Base-by-base conservation (phyloP, 2,888 invertebrate species). In the Drosophila longiperda region DNA sequence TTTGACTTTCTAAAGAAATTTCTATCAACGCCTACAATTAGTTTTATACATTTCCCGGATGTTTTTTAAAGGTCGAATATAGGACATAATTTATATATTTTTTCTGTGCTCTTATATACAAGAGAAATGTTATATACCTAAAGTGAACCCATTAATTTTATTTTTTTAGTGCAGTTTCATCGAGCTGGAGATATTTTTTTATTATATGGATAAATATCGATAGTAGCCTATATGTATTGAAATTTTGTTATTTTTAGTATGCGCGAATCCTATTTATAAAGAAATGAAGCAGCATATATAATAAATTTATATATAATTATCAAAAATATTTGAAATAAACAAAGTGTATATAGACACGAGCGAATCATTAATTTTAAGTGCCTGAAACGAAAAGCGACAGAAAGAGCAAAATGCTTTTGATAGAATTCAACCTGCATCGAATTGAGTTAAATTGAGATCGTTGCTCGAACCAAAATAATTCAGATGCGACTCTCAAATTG, bases 1-100 rank as follows among this genome's bases (percentile, higher is more conserved):
- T 75, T 64, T 26, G 70, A 73, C 64, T 76, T 75, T 73, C 76
- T 73, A 66, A 87, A 83, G 82, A 89, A 84, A 87, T 78, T 82
- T 89, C 66, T 73, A 54, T 38, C 77, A 77, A 80, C 89, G 87
- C 84, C 87, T 86, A 88, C 87, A 87, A 89, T 79, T 83, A 74
- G 73, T 74, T 74, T 89, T 81, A 75, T 75, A 79, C 81, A 78
- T 89, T 84, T 80, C 82, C 81, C 77, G 81, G 78, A 75, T 76
- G 53, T 48, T 69, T 77, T 79, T 78, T 15, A 38, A 75, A 89
- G 87, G 87, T 87, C 87, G 75, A 89, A 87, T 87, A 89, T 87
- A 87, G 87, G 87, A 87, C 89, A 77, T 26, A 68, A 42, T 66
- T 52, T 69, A 55, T 73, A 53, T 58, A 60, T 64, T n/a, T 53